Conservation (phyloP, 2,888 invertebrate species). For the Plusia festucae region DNA sequence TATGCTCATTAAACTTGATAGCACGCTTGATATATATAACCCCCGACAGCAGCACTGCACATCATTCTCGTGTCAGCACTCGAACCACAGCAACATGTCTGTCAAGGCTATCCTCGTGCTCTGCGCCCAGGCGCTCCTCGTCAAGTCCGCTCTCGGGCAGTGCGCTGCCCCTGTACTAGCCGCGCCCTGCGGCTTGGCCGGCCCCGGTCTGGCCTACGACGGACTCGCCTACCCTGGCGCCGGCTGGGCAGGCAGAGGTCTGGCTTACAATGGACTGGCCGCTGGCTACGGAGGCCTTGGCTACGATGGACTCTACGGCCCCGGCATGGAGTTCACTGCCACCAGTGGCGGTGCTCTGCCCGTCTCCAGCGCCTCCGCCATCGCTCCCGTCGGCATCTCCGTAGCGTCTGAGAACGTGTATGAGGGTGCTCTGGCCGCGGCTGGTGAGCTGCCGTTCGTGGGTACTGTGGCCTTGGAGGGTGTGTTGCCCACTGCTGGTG, state of each 20-base stretch:
- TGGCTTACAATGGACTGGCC: constrained; percentile 21
- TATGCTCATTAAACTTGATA: background rate
- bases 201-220: background rate
- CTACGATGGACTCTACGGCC: constrained; percentile 1
- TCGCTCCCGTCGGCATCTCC: constrained; percentile 62
- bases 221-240: background rate
- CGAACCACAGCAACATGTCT: constrained; percentile 31
- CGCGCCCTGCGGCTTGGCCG: background rate
- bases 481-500: constrained; percentile 55
- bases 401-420: constrained; percentile 52
- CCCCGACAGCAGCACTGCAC: constrained; percentile 1
- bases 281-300: constrained; percentile 2
- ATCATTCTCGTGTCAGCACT: constrained; percentile 29
- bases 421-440: constrained; percentile 48
- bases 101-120: constrained; percentile 34
- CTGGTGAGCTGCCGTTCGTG: constrained; percentile 70
- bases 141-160: constrained; percentile 44
- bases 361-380: constrained; percentile 58
- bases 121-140: constrained; percentile 41
- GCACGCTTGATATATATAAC: constrained; percentile 34
- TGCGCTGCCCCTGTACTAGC: constrained; percentile 29
- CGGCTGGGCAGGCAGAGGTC: constrained; percentile 21
- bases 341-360: constrained; percentile 30
- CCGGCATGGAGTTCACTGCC: constrained; percentile 11
- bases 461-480: constrained; percentile 62